Percentiles rank a stretch among this genome's conserved stretches.
phyloP scores from a whole-genome alignment of 2,888 invertebrate genomes.

The Sphinx pinastri region DNA sequence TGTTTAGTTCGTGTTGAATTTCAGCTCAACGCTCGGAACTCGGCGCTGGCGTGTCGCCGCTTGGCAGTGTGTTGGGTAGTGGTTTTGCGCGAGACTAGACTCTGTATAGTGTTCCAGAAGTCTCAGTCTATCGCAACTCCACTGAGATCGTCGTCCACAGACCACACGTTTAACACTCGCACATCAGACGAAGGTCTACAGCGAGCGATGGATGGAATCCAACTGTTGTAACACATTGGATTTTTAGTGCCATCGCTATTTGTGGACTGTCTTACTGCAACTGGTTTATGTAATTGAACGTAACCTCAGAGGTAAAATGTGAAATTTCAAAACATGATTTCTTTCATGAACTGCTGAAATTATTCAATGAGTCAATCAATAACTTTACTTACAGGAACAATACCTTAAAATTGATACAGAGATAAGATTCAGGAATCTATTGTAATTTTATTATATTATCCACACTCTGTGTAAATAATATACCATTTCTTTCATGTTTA shows the following conservation, averaged over 20 bases:
- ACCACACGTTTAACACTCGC: constrained; percentile 56
- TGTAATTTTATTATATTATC: too few relatives aligned
- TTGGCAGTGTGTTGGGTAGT: constrained; percentile 44
- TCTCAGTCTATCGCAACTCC: constrained; percentile 64
- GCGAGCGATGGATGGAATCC: constrained; percentile 78
- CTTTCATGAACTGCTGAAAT: not conserved
- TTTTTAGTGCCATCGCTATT: constrained; percentile 78
- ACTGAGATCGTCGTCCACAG: constrained; percentile 58
- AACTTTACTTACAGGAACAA: too few relatives aligned
- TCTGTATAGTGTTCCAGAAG: constrained; percentile 66
- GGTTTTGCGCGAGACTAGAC: constrained; percentile 68
- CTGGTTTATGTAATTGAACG: constrained; percentile 44
- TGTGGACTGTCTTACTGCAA: constrained; percentile 73
- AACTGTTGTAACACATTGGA: constrained; percentile 77
- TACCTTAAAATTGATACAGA: too few relatives aligned
- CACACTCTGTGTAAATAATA: too few relatives aligned
- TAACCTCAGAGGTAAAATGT: constrained; percentile 42
- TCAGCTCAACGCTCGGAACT: constrained; percentile 44
- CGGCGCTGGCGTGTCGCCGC: constrained; percentile 45
- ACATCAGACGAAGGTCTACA: constrained; percentile 65
- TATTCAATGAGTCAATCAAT: not conserved
- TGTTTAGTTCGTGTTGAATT: constrained; percentile 45
- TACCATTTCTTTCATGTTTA: too few relatives aligned
- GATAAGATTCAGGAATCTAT: too few relatives aligned
- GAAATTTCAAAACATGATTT: not conserved